These are phyloP conservation scores for Zoanthus gigantus DNA, from an alignment of 92 coral and sea anemone genomes.

Conservation along the genomic window DNA sequence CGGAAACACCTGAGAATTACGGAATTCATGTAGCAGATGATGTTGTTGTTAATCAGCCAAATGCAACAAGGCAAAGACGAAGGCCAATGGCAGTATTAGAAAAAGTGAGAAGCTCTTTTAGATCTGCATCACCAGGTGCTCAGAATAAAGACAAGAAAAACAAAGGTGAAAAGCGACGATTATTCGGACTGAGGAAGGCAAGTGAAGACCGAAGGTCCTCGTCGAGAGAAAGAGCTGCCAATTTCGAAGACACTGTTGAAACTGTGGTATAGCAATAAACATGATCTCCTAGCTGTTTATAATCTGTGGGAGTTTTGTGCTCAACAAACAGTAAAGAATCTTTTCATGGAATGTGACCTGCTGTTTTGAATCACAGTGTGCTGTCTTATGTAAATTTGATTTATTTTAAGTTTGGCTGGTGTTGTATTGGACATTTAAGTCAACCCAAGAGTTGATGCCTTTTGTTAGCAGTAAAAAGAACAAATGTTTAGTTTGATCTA, in stretches of 20 bases:
- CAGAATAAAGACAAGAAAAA: conserved; percentile 54
- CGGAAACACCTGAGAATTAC: conserved; percentile 67
- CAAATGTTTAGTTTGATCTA: too few relatives aligned
- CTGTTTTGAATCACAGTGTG: too few relatives aligned
- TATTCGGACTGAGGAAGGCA: conserved; percentile 73
- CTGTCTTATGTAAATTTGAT: too few relatives aligned
- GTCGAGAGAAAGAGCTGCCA: conserved; percentile 25
- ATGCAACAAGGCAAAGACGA: conserved; percentile 65
- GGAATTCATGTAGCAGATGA: conserved; percentile 79
- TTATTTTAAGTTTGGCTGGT: too few relatives aligned
- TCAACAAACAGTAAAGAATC: too few relatives aligned
- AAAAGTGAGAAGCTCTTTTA: conserved; percentile 76
- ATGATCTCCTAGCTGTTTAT: too few relatives aligned
- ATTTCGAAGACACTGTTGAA: conserved; percentile 51
- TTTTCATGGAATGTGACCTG: too few relatives aligned
- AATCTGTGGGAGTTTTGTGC: too few relatives aligned
- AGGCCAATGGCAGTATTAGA: conserved; percentile 81
- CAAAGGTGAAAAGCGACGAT: conserved; percentile 69
- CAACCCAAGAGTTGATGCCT: too few relatives aligned
- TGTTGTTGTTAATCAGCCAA: conserved; percentile 69
- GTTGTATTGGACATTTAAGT: too few relatives aligned
- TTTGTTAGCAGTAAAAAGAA: too few relatives aligned
- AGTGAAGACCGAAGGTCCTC: conserved; percentile 33
- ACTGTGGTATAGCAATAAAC: conserved; percentile 39
- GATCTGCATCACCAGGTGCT: conserved; percentile 58